A percentile compares a stretch with the other conserved stretches of the same genome.
Evolutionary conservation across 92 coral and sea anemone species (phyloP).

Genomic region (Phymanthus crucifer): DNA sequence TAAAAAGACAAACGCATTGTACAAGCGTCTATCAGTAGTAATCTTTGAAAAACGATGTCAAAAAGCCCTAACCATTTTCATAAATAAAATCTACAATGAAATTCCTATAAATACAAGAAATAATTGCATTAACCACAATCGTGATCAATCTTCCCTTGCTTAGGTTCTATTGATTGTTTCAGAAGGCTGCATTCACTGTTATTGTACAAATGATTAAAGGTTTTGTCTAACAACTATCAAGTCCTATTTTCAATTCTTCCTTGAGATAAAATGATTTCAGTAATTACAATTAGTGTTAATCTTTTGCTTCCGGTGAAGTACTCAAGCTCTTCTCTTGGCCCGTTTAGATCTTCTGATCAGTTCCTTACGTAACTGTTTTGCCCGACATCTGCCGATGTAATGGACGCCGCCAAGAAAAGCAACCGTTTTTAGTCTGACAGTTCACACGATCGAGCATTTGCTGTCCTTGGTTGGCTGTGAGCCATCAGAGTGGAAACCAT

Average conservation of each 20-base stretch:
- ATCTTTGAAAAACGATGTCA: background rate
- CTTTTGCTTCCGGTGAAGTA: background rate
- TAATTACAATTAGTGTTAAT: background rate
- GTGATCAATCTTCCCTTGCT: no score
- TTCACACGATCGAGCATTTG: conserved; percentile 44
- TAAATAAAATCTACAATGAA: background rate
- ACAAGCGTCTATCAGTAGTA: background rate
- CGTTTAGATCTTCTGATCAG: background rate
- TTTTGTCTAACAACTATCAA: background rate
- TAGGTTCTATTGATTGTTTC: background rate
- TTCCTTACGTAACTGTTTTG: background rate
- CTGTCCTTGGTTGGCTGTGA: conserved; percentile 45
- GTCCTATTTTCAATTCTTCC: background rate
- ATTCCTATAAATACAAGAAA: background rate
- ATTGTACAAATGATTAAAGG: background rate
- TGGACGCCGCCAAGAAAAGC: background rate
- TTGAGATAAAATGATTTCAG: background rate
- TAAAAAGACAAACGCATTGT: background rate
- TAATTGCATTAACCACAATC: no score
- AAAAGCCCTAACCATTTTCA: background rate
- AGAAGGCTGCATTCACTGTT: background rate
- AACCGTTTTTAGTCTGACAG: background rate
- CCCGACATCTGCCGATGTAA: background rate
- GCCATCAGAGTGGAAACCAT: conserved; percentile 20
- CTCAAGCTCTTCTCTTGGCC: background rate